phyloP scores from a whole-genome alignment of 1,140 invertebrate genomes.

The Zaprionus lachaisei region DNA sequence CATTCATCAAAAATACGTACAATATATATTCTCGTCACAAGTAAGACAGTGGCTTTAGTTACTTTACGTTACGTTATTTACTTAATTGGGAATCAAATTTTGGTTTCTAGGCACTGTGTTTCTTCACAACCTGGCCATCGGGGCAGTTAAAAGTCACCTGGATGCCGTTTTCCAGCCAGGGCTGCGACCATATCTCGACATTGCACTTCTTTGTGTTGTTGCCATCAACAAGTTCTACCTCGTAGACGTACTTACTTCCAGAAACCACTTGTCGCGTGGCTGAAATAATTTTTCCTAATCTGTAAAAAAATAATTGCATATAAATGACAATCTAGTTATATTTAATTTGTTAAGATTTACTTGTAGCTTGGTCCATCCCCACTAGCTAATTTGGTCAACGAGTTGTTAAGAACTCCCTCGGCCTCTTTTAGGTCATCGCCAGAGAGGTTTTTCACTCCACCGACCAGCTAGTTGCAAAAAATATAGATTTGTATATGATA shows the following conservation, averaged over 20 bases:
- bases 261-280: conserved; percentile 47
- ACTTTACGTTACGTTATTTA: not conserved
- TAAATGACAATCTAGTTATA: not conserved
- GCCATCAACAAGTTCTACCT: conserved; percentile 41
- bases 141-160: conserved; percentile 47
- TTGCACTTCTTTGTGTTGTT: conserved; percentile 43
- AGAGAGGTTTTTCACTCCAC: conserved; percentile 8
- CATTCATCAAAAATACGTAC: not conserved
- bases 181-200: conserved; percentile 45
- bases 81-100: not conserved
- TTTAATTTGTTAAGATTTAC: conserved; percentile 13
- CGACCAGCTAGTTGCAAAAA: not conserved
- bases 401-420: conserved; percentile 21
- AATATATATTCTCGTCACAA: too few relatives aligned
- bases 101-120: conserved; percentile 22
- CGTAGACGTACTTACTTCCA: conserved; percentile 32
- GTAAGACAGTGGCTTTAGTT: not conserved
- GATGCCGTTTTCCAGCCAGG: conserved; percentile 50
- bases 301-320: not conserved
- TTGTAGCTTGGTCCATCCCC: conserved; percentile 54
- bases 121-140: conserved; percentile 36
- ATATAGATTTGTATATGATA: not conserved
- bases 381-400: conserved; percentile 42
- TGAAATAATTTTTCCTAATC: conserved; percentile 43
- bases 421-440: conserved; percentile 45